Base-by-base conservation (phyloP, 2,113 vertebrate genomes). In the Perccottus glenii region DNA sequence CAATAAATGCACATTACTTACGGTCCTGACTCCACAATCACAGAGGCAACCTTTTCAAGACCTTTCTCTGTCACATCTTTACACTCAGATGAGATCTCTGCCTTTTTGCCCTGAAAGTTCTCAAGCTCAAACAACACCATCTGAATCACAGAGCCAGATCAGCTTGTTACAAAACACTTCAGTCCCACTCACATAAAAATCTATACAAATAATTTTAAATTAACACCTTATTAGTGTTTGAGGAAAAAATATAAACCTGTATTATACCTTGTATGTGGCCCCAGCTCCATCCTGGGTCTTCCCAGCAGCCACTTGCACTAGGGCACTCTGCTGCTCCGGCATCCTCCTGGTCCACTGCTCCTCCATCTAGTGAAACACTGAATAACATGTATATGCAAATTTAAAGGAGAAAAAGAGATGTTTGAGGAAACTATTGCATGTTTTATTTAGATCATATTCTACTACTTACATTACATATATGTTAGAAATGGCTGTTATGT, bases 21-120 rank as follows among this genome's bases (percentile, higher is more conserved):
- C 87, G 90, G 90, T 52, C 95, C 95, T 0, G 91, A 93, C 76
- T 96, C 94, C 67, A 97, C 94, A 4, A 94, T 93, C 82, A 97
- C 84, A 67, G 95, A 98, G 80, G 94, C 94, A 60, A 97, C 95
- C 87, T 95, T 98, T 81, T 95, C 92, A 75, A 97, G 81, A n/a
- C 93, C 93, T 38, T 93, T 94, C 83, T 96, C 94, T 0, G 78
- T 85, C 78, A 96, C 90, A 78, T 93, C 95, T 80, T 90, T 87
- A 67, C 88, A 89, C 53, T 90, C 85, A 11, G 77, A 49, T 35
- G 85, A 86, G 48, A 89, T 86, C 68, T 89, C 85, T 1, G 70
- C 83, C 78, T 88, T 89, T 68, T 78, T 91, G 10, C 96, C 95
- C 85, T 95, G 95, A 90, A 97, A 97, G 59, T 96, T 96, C 88